Percentiles rank a stretch among this genome's conserved stretches.
phyloP scores from a whole-genome alignment of 2,888 invertebrate species.

The Eupithecia subumbrata region DNA sequence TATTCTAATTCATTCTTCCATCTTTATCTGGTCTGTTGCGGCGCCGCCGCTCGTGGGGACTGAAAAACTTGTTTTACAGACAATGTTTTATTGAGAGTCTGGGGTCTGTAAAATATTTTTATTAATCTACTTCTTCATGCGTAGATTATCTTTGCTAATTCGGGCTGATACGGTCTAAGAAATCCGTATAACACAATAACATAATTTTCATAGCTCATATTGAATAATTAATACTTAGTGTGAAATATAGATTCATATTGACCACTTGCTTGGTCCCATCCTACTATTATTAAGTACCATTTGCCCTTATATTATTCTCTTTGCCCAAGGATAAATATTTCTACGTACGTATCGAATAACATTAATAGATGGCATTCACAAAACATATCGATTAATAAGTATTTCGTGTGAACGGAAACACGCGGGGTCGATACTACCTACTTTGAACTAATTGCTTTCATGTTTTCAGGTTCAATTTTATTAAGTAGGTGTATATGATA shows the following conservation, averaged over 20 bases:
- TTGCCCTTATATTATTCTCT: constrained; percentile 1
- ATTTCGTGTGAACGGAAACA: constrained; percentile 24
- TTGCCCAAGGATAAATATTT: neutral
- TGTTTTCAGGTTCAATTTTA: constrained; percentile 10
- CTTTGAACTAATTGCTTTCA: constrained; percentile 15
- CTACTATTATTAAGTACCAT: neutral
- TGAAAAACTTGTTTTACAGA: too few species aligned
- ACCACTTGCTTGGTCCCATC: neutral
- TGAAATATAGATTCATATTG: neutral
- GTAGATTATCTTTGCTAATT: too few species aligned
- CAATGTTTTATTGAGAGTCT: too few species aligned
- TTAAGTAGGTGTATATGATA: neutral
- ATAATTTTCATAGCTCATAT: neutral
- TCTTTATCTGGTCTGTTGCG: too few species aligned
- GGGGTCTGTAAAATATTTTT: too few species aligned
- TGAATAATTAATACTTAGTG: neutral
- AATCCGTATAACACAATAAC: too few species aligned
- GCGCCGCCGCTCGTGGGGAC: too few species aligned
- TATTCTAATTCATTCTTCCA: too few species aligned
- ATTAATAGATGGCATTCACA: constrained; percentile 4
- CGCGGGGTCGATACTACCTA: constrained; percentile 10
- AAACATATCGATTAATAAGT: neutral
- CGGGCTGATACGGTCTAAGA: too few species aligned
- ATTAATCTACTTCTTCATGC: too few species aligned
- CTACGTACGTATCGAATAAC: neutral